These are phyloP conservation scores for Zelostemma sp. DNA, from an alignment of 1,140 invertebrate genomes.

Conservation along the genomic window DNA sequence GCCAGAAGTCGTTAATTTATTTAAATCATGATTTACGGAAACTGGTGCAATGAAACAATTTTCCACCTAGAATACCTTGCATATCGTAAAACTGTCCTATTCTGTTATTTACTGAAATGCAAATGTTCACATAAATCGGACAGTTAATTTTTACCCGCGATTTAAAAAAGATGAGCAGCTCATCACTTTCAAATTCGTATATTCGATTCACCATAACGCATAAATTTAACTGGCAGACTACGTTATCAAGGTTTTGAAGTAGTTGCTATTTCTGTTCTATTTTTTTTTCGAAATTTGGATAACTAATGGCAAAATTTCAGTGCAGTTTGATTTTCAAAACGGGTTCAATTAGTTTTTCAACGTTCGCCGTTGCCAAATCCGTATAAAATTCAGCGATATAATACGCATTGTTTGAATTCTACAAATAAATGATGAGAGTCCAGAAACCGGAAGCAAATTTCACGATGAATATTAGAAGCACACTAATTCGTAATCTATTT, in stretches of 20 bases:
- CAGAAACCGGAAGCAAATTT: background rate
- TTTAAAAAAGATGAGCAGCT: background rate
- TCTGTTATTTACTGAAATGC: slow-evolving; percentile 3
- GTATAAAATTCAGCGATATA: no score
- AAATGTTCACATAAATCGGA: background rate
- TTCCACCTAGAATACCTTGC: background rate
- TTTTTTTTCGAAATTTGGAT: background rate
- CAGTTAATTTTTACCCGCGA: background rate
- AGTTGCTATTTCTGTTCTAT: background rate
- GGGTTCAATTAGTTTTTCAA: no score
- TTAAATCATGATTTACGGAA: slow-evolving; percentile 5
- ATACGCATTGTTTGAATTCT: no score
- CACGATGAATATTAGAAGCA: slow-evolving; percentile 10
- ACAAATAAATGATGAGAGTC: background rate
- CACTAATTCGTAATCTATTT: slow-evolving; percentile 9
- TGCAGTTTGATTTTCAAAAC: no score
- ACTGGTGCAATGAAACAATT: slow-evolving; percentile 4
- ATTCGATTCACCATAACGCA: background rate
- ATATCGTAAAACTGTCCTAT: slow-evolving; percentile 2
- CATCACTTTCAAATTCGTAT: background rate
- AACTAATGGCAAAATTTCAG: no score
- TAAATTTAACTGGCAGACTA: background rate
- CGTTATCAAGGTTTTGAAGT: background rate
- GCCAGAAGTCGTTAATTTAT: slow-evolving; percentile 2
- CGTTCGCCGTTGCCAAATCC: no score